Percentiles rank a stretch among this genome's conserved stretches.
Evolutionary conservation across 2,113 vertebrate genomes (phyloP).

Genomic region (Tinamus guttatus): DNA sequence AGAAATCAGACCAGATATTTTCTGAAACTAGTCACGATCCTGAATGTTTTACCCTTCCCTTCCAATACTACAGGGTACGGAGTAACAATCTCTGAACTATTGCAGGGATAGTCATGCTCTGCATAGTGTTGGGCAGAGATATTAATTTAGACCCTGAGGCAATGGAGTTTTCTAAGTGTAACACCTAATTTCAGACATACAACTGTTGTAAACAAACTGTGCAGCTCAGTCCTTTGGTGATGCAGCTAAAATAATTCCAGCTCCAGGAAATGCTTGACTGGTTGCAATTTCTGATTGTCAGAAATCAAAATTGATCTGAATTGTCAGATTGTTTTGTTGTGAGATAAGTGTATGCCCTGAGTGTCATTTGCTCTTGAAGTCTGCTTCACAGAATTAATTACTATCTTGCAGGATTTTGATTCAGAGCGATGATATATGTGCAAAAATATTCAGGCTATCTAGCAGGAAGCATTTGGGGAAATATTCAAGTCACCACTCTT

Average conservation of each 20-base stretch:
- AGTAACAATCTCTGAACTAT: neutral
- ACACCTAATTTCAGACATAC: neutral
- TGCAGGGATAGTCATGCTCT: neutral
- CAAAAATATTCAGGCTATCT: neutral
- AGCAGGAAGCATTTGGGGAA: neutral
- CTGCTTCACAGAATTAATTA: neutral
- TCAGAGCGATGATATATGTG: neutral
- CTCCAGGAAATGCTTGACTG: neutral
- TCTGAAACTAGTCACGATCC: neutral
- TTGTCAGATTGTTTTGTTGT: neutral
- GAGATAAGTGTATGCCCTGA: neutral
- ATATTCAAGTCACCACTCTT: neutral
- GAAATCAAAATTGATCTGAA: neutral
- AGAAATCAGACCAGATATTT: neutral
- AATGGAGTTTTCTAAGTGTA: neutral
- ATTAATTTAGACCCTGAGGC: neutral
- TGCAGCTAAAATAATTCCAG: neutral
- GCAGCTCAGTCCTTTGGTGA: neutral
- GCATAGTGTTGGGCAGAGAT: no score
- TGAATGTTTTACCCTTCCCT: neutral
- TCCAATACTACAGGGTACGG: neutral
- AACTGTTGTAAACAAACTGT: neutral
- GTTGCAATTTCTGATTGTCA: neutral
- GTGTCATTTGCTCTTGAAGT: neutral
- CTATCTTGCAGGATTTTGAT: neutral